A percentile compares a stretch with the other conserved stretches of the same genome.
Evolutionary conservation across 1,140 invertebrate species (phyloP).

Genomic region (Drosophila aff.): DNA sequence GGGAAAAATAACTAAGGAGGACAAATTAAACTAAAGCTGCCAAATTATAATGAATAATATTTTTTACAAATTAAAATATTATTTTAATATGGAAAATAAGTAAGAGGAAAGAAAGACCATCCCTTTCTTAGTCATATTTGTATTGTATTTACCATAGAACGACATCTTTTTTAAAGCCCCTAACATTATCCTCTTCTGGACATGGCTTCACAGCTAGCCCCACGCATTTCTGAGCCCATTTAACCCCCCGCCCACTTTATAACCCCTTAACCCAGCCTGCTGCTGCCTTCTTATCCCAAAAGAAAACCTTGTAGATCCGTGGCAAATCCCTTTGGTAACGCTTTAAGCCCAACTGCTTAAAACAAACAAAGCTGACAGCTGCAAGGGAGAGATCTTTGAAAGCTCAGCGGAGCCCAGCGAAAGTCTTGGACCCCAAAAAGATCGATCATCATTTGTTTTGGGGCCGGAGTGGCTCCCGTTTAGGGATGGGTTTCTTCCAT

Average conservation of each 20-base stretch:
- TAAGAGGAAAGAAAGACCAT: not conserved
- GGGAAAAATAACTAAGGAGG: constrained; percentile 9
- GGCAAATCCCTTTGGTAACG: constrained; percentile 81
- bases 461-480: constrained; percentile 74
- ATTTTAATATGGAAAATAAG: too few relatives aligned
- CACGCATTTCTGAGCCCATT: not conserved
- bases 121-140: not conserved
- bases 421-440: constrained; percentile 64
- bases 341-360: constrained; percentile 72
- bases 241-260: constrained; percentile 5
- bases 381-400: constrained; percentile 34
- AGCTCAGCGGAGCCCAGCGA: constrained; percentile 50
- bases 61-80: too few relatives aligned
- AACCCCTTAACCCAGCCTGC: constrained; percentile 8
- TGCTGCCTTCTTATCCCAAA: constrained; percentile 18
- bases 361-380: constrained; percentile 83
- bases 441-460: constrained; percentile 82
- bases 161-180: not conserved
- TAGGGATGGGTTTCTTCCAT: constrained; percentile 34
- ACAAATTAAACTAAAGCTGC: too few relatives aligned
- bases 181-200: not conserved
- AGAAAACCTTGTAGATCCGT: constrained; percentile 72
- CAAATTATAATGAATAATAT: too few relatives aligned
- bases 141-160: not conserved
- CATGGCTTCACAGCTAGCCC: not conserved